phyloP scores from a whole-genome alignment of 1,140 invertebrate species.

The Panagrolaimus sp. region DNA sequence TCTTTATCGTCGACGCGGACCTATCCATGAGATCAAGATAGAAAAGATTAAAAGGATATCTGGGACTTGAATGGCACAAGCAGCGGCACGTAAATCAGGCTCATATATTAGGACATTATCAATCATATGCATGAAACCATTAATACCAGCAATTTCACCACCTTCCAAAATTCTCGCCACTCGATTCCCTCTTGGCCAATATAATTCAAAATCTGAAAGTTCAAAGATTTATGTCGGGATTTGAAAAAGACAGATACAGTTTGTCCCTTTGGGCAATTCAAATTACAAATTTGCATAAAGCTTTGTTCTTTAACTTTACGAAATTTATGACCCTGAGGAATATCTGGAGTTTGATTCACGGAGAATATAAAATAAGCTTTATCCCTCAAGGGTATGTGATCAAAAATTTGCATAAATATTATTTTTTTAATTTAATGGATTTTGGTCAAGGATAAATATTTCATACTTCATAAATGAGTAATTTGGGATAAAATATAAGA shows the following conservation, averaged over 20 bases:
- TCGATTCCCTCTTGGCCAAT: slow-evolving; percentile 58
- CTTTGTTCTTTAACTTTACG: too few relatives aligned
- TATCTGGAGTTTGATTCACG: too few relatives aligned
- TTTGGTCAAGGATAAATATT: too few relatives aligned
- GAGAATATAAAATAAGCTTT: too few relatives aligned
- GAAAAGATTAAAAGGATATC: slow-evolving; percentile 18
- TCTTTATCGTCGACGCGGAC: slow-evolving; percentile 32
- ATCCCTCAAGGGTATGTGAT: too few relatives aligned
- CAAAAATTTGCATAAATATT: too few relatives aligned
- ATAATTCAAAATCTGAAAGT: slow-evolving; percentile 57
- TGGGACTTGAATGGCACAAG: slow-evolving; percentile 6
- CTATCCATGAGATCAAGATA: slow-evolving; percentile 21
- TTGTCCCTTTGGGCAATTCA: too few relatives aligned
- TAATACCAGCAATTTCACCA: slow-evolving; percentile 59
- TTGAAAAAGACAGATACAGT: not conserved
- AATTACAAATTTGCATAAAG: not conserved
- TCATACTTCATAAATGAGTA: too few relatives aligned
- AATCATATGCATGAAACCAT: slow-evolving; percentile 55
- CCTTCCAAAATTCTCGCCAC: slow-evolving; percentile 57
- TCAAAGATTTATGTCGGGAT: not conserved
- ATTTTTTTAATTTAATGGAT: too few relatives aligned
- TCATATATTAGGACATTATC: slow-evolving; percentile 50
- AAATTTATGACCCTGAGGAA: too few relatives aligned
- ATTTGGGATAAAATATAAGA: too few relatives aligned
- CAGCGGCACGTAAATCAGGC: slow-evolving; percentile 40